Evolutionary conservation across 2,797 vertebrate species (phyloP).

Genomic region (Molossus alvarezi): DNA sequence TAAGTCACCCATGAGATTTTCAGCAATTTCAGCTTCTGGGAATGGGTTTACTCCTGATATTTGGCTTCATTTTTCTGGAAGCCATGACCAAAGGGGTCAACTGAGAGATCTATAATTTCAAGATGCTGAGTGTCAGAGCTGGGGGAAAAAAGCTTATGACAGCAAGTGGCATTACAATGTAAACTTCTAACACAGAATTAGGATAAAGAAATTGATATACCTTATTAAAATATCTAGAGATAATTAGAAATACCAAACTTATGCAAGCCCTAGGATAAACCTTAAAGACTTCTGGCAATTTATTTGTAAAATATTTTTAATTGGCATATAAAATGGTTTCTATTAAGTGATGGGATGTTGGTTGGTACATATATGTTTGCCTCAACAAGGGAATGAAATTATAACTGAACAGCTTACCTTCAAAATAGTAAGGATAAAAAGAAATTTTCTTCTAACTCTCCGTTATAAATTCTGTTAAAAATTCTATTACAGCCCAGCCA

Average conservation of each 20-base stretch:
- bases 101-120: constrained; percentile 58
- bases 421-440: constrained; percentile 35
- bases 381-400: background rate
- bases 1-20: constrained; percentile 47
- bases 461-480: background rate
- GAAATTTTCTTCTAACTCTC: background rate
- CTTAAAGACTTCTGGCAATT: background rate
- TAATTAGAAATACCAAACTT: background rate
- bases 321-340: background rate
- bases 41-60: constrained; percentile 47
- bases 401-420: constrained; percentile 29
- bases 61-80: constrained; percentile 35
- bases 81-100: background rate
- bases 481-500: background rate
- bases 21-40: constrained; percentile 54
- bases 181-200: constrained; percentile 17
- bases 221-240: background rate
- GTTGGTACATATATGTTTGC: background rate
- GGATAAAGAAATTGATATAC: background rate
- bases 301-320: background rate
- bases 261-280: background rate
- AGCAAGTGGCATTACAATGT: background rate
- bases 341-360: background rate
- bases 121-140: background rate
- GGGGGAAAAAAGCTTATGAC: background rate